Evolutionary conservation across 2,888 invertebrate species (phyloP).

Genomic region (Drosophila anceps): DNA sequence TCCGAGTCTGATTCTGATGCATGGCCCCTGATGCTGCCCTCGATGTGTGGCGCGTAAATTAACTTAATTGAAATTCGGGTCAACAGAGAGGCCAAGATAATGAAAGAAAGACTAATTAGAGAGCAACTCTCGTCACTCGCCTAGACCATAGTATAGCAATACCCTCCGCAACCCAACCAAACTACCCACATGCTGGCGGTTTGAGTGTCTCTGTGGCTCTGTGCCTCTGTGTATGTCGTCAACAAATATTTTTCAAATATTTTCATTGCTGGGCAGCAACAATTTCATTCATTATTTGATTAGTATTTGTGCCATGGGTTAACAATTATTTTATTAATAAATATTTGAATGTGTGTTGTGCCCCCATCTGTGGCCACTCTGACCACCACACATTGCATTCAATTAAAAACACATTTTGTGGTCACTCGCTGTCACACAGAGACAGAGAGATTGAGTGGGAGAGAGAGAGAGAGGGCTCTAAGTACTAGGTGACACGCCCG

Average conservation of each 20-base stretch:
- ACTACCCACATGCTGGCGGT: conserved; percentile 57
- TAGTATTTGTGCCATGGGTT: conserved; percentile 55
- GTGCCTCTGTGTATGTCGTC: conserved; percentile 44
- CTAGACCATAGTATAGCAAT: conserved; percentile 4
- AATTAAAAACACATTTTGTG: conserved; percentile 79
- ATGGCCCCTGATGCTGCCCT: conserved; percentile 37
- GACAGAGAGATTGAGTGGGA: no score
- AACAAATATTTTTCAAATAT: conserved; percentile 74
- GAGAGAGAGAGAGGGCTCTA: no score
- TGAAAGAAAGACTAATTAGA: conserved; percentile 85
- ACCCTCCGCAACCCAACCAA: background rate
- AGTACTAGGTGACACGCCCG: conserved; percentile 26
- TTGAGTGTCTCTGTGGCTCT: conserved; percentile 5
- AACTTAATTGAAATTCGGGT: conserved; percentile 86
- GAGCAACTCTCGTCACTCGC: conserved; percentile 63
- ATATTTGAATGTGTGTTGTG: conserved; percentile 69
- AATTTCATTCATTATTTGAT: conserved; percentile 65
- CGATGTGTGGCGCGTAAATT: conserved; percentile 79
- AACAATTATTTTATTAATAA: conserved; percentile 79
- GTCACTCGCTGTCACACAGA: conserved; percentile 58
- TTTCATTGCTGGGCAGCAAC: conserved; percentile 52
- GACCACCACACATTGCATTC: conserved; percentile 67
- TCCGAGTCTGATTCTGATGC: conserved; percentile 18
- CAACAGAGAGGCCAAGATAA: conserved; percentile 86
- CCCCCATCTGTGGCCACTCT: conserved; percentile 65